Evolutionary conservation across 2,888 invertebrate species (phyloP).

Genomic region (Eudemis profundana): DNA sequence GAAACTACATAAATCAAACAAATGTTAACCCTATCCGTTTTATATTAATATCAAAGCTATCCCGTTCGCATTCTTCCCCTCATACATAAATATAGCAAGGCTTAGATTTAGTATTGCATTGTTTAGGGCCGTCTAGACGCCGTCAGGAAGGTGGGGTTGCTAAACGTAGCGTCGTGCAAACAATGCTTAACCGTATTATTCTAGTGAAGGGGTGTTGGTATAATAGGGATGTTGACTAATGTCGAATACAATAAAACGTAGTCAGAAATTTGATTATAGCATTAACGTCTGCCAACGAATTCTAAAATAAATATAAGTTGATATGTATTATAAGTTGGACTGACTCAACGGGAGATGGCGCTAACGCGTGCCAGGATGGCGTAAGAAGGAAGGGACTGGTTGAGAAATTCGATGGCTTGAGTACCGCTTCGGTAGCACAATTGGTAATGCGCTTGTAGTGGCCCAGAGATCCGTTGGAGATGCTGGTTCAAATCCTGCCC

Average conservation of each 20-base stretch:
- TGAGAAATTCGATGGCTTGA: too few species aligned
- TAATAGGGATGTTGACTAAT: neutral
- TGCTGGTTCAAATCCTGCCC: too few species aligned
- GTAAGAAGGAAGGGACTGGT: too few species aligned
- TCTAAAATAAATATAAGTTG: too few species aligned
- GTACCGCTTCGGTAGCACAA: too few species aligned
- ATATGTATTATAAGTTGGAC: too few species aligned
- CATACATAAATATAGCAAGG: constrained; percentile 19
- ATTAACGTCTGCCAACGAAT: too few species aligned
- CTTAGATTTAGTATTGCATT: constrained; percentile 24
- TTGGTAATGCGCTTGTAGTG: too few species aligned
- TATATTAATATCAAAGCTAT: neutral
- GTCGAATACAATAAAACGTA: neutral
- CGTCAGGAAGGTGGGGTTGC: constrained; percentile 9
- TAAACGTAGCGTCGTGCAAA: constrained; percentile 9
- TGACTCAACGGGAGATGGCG: too few species aligned
- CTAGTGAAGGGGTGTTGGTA: neutral
- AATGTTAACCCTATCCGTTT: constrained; percentile 14
- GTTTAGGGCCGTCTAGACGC: constrained; percentile 39
- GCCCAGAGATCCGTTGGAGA: too few species aligned
- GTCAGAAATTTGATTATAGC: too few species aligned
- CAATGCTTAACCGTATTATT: constrained; percentile 6
- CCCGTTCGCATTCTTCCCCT: constrained; percentile 6
- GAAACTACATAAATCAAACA: constrained; percentile 6
- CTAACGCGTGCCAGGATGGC: too few species aligned